Conservation (phyloP, 1,140 invertebrate species). For the Spodoptera frugiperda region DNA sequence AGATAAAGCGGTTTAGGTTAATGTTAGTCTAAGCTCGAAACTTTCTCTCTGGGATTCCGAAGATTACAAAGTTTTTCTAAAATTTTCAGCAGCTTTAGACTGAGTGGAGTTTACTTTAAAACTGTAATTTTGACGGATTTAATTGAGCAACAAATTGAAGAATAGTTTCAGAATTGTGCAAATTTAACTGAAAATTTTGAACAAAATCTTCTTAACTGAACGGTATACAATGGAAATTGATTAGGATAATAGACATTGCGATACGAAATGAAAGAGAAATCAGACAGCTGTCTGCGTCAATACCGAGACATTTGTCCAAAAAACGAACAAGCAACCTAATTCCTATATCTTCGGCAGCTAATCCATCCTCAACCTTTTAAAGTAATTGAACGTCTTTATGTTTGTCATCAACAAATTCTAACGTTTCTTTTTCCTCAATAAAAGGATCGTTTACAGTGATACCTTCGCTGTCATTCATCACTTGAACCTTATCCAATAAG, state of each 20-base stretch:
- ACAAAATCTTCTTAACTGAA: background rate
- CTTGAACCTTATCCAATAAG: slow-evolving; percentile 52
- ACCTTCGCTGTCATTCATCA: slow-evolving; percentile 48
- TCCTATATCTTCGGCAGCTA: slow-evolving; percentile 39
- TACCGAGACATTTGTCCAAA: slow-evolving; percentile 28
- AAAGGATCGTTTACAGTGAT: slow-evolving; percentile 45
- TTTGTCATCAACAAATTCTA: slow-evolving; percentile 46
- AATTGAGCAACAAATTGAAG: background rate
- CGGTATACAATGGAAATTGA: background rate
- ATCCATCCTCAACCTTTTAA: slow-evolving; percentile 46
- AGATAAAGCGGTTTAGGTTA: slow-evolving; percentile 44
- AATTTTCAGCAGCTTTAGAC: slow-evolving; percentile 10
- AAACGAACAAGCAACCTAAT: slow-evolving; percentile 36
- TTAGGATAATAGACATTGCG: background rate
- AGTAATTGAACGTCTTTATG: slow-evolving; percentile 46
- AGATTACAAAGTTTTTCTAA: slow-evolving; percentile 32
- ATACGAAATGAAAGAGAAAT: slow-evolving; percentile 1
- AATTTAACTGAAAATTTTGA: background rate
- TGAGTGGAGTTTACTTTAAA: slow-evolving; percentile 9
- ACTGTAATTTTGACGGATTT: background rate
- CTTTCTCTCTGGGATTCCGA: slow-evolving; percentile 22
- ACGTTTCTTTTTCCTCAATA: slow-evolving; percentile 47
- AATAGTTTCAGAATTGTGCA: background rate
- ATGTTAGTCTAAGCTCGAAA: slow-evolving; percentile 43
- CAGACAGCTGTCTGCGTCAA: slow-evolving; percentile 12